These are phyloP conservation scores for Sycobia sp. DNA, from an alignment of 1,140 invertebrate genomes.

Conservation along the genomic window DNA sequence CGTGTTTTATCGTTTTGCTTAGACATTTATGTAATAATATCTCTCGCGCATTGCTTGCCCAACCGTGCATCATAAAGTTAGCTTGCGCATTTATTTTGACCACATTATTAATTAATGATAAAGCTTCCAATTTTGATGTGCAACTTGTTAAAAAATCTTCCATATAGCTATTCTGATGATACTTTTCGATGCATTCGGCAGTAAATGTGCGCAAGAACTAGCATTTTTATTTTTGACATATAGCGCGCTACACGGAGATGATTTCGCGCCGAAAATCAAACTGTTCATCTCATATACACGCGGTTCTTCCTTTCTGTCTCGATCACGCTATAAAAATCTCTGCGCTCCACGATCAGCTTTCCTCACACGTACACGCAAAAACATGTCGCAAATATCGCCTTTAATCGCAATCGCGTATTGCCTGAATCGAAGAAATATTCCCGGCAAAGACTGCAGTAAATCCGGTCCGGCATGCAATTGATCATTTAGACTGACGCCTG, in stretches of 20 bases:
- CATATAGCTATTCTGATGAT: background rate
- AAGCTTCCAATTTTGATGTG: background rate
- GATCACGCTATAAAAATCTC: slow-evolving; percentile 9
- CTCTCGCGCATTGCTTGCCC: background rate
- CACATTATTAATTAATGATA: background rate
- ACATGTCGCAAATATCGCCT: slow-evolving; percentile 5
- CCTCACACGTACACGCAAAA: background rate
- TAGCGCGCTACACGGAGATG: background rate
- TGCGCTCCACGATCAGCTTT: background rate
- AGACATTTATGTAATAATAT: background rate
- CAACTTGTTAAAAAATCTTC: background rate
- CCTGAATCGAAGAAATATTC: no score
- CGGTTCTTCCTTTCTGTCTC: background rate
- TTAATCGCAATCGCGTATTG: background rate
- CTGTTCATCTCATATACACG: background rate
- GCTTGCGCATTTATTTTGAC: background rate
- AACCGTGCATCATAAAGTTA: slow-evolving; percentile 1
- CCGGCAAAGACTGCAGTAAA: background rate
- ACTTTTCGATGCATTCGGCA: no score
- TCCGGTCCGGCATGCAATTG: background rate
- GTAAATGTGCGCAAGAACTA: no score
- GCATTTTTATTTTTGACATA: no score
- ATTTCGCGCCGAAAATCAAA: background rate
- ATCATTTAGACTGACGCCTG: background rate
- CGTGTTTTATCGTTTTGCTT: background rate